Percentiles rank a stretch among this genome's conserved stretches.
Conservation (phyloP, 2,797 vertebrate species). For the Rhincodon typus region DNA sequence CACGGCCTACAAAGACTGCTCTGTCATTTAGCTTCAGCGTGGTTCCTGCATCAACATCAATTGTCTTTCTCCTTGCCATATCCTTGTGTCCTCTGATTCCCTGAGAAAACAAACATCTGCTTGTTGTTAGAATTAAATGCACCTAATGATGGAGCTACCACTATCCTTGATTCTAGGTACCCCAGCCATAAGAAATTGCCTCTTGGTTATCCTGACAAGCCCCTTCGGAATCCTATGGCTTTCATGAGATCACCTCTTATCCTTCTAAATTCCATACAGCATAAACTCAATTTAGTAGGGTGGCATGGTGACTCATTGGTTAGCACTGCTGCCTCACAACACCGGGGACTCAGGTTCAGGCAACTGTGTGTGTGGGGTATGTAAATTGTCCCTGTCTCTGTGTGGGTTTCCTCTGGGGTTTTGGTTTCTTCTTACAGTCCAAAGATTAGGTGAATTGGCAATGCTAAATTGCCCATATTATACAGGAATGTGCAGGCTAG, state of each 20-base stretch:
- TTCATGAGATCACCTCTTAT: neutral
- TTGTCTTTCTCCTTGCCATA: neutral
- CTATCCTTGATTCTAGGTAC: neutral
- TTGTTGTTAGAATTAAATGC: neutral
- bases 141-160: neutral
- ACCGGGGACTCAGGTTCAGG: no score
- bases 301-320: no score
- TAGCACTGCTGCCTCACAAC: no score
- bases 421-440: no score
- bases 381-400: no score
- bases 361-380: no score
- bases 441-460: no score
- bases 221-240: neutral
- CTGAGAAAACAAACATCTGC: neutral
- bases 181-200: neutral
- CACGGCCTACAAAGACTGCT: no score
- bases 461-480: no score
- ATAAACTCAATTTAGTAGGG: neutral
- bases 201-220: neutral
- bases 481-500: no score
- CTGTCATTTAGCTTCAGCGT: no score
- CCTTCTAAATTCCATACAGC: neutral
- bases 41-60: neutral
- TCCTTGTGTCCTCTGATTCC: neutral
- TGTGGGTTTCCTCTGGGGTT: no score